Evolutionary conservation across 92 coral and sea anemone genomes (phyloP).

Genomic region (Paragorgia papillata): DNA sequence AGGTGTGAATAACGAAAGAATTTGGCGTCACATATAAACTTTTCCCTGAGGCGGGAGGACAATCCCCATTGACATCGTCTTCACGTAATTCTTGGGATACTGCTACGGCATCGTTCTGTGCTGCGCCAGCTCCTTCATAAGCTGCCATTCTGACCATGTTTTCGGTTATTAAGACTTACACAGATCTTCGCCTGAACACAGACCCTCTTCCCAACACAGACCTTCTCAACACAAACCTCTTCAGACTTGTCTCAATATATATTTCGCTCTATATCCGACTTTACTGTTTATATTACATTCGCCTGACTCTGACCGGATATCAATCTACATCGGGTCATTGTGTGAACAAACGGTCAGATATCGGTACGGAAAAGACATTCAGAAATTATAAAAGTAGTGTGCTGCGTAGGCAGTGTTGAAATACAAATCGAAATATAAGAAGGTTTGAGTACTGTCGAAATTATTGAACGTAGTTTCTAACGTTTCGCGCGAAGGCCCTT

Average conservation of each 20-base stretch:
- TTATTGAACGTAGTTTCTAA: no score
- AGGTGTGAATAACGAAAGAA: slow-evolving; percentile 39
- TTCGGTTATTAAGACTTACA: neutral
- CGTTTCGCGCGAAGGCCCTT: no score
- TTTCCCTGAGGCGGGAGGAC: neutral
- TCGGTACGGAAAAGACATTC: neutral
- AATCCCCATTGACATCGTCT: neutral
- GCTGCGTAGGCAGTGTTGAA: no score
- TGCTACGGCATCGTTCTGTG: neutral
- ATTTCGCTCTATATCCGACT: no score
- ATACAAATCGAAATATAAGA: no score
- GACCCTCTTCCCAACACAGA: no score
- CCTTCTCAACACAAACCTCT: no score
- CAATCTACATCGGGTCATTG: neutral
- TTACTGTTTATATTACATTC: neutral
- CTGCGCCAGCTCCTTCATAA: neutral
- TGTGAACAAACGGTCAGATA: neutral
- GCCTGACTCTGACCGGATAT: neutral
- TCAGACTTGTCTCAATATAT: neutral
- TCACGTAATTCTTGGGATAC: neutral
- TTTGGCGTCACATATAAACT: slow-evolving; percentile 7
- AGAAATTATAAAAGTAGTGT: no score
- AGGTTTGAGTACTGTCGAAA: no score
- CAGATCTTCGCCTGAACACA: no score
- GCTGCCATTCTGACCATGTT: slow-evolving; percentile 41